Conservation (phyloP, 2,888 invertebrate genomes). For the Pyrgus malvae region DNA sequence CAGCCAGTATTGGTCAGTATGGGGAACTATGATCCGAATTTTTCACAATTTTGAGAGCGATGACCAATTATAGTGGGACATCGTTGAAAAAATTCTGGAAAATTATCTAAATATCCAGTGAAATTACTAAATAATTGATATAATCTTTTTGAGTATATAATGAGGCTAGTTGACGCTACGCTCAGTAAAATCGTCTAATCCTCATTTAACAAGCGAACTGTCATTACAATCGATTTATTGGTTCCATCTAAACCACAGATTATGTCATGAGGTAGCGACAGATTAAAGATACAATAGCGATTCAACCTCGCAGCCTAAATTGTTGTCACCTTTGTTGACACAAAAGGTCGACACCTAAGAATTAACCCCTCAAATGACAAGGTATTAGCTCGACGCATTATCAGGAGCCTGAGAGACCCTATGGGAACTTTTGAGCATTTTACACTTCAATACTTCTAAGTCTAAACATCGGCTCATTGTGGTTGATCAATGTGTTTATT, state of each 20-base stretch:
- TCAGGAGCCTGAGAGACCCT: slow-evolving; percentile 41
- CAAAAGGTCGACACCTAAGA: slow-evolving; percentile 54
- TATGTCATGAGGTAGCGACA: slow-evolving; percentile 46
- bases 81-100: too few relatives aligned
- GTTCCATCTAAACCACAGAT: slow-evolving; percentile 32
- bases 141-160: too few relatives aligned
- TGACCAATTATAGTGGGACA: too few relatives aligned
- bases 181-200: slow-evolving; percentile 2
- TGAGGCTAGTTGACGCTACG: too few relatives aligned
- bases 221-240: slow-evolving; percentile 16
- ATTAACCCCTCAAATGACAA: slow-evolving; percentile 56
- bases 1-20: too few relatives aligned
- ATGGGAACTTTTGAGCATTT: slow-evolving; percentile 70
- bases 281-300: slow-evolving; percentile 44
- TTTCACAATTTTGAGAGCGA: too few relatives aligned
- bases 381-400: slow-evolving; percentile 44
- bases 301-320: slow-evolving; percentile 47
- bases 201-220: slow-evolving; percentile 18
- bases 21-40: too few relatives aligned
- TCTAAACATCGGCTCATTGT: slow-evolving; percentile 64
- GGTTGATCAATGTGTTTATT: slow-evolving; percentile 47
- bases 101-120: too few relatives aligned
- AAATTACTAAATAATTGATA: too few relatives aligned
- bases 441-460: slow-evolving; percentile 59
- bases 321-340: slow-evolving; percentile 51